These are phyloP conservation scores for Trematomus bernacchii DNA, from an alignment of 2,797 vertebrate genomes.

Conservation along the genomic window DNA sequence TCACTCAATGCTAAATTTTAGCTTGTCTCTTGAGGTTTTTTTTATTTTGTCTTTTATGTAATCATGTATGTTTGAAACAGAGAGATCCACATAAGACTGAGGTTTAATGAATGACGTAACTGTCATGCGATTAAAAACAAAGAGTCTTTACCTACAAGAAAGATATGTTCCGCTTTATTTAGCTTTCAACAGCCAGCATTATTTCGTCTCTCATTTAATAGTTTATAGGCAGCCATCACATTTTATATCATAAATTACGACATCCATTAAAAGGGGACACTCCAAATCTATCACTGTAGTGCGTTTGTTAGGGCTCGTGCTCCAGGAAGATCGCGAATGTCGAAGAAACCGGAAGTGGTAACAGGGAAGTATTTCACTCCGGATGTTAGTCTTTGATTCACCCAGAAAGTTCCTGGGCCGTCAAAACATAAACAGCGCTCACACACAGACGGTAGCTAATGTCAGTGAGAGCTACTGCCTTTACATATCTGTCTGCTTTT, in stretches of 20 bases:
- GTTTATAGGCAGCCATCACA: fast-evolving
- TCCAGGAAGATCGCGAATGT: background rate
- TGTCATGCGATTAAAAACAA: conserved; percentile 50
- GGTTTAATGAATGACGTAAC: background rate
- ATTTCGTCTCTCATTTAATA: fast-evolving
- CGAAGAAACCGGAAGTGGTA: conserved; percentile 64
- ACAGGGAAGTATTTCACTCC: fast-evolving
- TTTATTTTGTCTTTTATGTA: too few relatives aligned
- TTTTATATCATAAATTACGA: fast-evolving
- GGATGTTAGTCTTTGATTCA: conserved; percentile 23
- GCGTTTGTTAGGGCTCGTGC: background rate
- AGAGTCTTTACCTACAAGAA: conserved; percentile 45
- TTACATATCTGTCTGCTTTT: background rate
- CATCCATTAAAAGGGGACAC: fast-evolving
- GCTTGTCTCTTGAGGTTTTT: background rate
- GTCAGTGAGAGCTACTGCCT: background rate
- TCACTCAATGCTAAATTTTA: background rate
- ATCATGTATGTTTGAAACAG: background rate
- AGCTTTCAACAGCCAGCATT: background rate
- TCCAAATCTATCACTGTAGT: background rate
- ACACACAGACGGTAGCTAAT: background rate
- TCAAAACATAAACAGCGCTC: conserved; percentile 67
- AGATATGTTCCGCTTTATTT: background rate
- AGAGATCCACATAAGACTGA: background rate
- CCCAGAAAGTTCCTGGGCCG: conserved; percentile 30